These are phyloP conservation scores for Physocephala rufipes DNA, from an alignment of 2,888 invertebrate species.

Conservation along the genomic window DNA sequence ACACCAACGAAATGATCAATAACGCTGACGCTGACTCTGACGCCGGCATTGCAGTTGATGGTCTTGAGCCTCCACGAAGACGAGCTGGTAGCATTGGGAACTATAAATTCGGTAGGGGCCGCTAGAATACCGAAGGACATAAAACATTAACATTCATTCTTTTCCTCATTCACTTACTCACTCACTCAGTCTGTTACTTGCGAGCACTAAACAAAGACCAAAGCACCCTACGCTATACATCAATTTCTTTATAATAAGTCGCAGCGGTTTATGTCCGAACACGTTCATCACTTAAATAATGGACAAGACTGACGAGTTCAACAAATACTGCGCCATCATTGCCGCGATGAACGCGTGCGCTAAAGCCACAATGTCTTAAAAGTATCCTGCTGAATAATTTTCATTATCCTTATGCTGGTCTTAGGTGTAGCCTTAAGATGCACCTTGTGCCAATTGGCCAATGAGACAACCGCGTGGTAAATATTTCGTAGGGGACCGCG, in stretches of 20 bases:
- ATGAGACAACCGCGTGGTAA: not conserved
- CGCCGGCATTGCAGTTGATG: no score
- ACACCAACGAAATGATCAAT: constrained; percentile 9
- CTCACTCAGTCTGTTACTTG: not conserved
- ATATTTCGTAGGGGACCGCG: no score
- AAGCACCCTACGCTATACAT: no score
- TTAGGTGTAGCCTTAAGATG: not conserved
- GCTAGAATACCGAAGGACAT: constrained; percentile 12
- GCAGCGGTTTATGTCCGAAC: constrained; percentile 14
- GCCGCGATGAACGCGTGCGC: constrained; percentile 12
- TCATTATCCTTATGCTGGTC: constrained; percentile 4
- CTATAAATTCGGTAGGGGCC: constrained; percentile 24
- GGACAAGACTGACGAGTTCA: constrained; percentile 2
- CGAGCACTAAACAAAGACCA: not conserved
- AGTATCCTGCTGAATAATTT: constrained; percentile 1
- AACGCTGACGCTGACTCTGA: constrained; percentile 1
- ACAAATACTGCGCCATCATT: constrained; percentile 5
- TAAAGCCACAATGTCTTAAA: not conserved
- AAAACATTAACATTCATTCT: not conserved
- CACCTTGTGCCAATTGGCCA: constrained; percentile 7
- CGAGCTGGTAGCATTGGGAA: constrained; percentile 20
- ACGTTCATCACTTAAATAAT: constrained; percentile 25
- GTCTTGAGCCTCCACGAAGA: not conserved
- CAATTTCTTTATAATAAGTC: constrained; percentile 2
- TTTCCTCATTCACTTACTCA: no score